These are phyloP conservation scores for Myiopsitta monachus DNA, from an alignment of 2,113 vertebrate species.

Conservation along the genomic window DNA sequence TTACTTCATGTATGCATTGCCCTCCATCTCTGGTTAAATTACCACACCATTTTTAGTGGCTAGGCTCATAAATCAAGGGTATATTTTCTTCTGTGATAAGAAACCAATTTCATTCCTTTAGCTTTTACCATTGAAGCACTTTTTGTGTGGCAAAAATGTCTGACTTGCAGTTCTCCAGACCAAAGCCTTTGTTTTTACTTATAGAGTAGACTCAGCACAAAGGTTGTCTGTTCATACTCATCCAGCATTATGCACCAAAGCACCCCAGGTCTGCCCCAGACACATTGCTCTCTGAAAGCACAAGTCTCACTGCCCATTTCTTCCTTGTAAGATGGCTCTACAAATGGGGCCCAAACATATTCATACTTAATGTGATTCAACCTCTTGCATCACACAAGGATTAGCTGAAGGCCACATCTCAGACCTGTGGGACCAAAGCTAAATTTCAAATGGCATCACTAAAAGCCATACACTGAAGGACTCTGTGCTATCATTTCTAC, in stretches of 20 bases:
- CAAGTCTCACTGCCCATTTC: not conserved
- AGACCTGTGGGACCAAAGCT: not conserved
- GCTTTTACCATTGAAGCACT: not conserved
- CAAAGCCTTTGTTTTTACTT: not conserved
- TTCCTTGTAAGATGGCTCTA: not conserved
- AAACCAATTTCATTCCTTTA: not conserved
- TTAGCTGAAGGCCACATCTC: not conserved
- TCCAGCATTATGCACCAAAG: not conserved
- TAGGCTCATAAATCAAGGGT: not conserved
- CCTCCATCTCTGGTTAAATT: not conserved
- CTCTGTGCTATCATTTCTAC: accelerated
- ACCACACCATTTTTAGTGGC: not conserved
- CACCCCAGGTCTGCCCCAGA: not conserved
- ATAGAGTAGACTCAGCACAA: not conserved
- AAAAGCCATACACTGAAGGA: not conserved
- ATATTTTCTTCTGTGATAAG: not conserved
- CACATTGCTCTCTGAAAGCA: not conserved
- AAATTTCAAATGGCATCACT: not conserved
- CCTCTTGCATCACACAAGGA: not conserved
- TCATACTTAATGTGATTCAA: not conserved
- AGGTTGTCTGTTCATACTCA: not conserved
- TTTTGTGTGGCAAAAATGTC: not conserved
- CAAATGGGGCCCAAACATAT: not conserved
- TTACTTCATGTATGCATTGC: slow-evolving; percentile 27
- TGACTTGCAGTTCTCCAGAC: not conserved